A percentile compares a stretch with the other conserved stretches of the same genome.
These are phyloP conservation scores for Lycocerus yunnanus DNA, from an alignment of 2,888 invertebrate species.

Conservation along the genomic window DNA sequence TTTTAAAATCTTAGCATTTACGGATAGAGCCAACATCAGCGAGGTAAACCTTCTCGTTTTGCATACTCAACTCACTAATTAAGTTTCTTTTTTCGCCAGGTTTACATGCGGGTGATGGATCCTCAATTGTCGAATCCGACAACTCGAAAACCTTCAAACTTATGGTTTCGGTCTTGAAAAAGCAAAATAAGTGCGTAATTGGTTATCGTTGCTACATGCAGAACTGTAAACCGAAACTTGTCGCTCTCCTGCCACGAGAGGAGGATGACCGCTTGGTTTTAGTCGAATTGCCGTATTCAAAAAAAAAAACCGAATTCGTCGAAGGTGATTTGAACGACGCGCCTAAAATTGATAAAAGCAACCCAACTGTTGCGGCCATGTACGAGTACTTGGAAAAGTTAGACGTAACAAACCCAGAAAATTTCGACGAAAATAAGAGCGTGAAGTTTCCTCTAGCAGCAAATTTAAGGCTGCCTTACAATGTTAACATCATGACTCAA, in stretches of 20 bases:
- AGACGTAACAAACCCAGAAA: slow-evolving; percentile 9
- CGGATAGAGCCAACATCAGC: neutral
- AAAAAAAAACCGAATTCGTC: neutral
- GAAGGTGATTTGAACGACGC: slow-evolving; percentile 6
- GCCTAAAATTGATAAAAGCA: neutral
- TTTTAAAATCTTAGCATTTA: slow-evolving; percentile 24
- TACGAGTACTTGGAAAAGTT: slow-evolving; percentile 15
- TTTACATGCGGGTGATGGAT: slow-evolving; percentile 9
- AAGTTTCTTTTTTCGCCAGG: neutral
- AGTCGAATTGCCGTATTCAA: slow-evolving; percentile 5
- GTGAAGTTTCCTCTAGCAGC: slow-evolving; percentile 3
- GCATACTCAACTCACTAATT: neutral
- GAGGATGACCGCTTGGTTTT: neutral
- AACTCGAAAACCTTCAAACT: slow-evolving; percentile 2
- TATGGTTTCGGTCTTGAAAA: neutral
- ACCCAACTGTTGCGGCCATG: slow-evolving; percentile 6
- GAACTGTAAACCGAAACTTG: slow-evolving; percentile 15
- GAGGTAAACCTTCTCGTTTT: slow-evolving; percentile 2
- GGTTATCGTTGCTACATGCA: slow-evolving; percentile 9
- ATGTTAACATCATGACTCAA: neutral
- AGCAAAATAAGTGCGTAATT: slow-evolving; percentile 14
- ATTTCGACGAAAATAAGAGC: slow-evolving; percentile 1
- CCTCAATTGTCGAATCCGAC: slow-evolving; percentile 1
- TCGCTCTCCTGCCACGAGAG: slow-evolving; percentile 7
- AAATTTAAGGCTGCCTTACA: slow-evolving; percentile 5